Evolutionary conservation across 2,888 invertebrate genomes (phyloP), one percentile per base, ranked within the genome.

Genomic region (Oligia latruncula): DNA sequence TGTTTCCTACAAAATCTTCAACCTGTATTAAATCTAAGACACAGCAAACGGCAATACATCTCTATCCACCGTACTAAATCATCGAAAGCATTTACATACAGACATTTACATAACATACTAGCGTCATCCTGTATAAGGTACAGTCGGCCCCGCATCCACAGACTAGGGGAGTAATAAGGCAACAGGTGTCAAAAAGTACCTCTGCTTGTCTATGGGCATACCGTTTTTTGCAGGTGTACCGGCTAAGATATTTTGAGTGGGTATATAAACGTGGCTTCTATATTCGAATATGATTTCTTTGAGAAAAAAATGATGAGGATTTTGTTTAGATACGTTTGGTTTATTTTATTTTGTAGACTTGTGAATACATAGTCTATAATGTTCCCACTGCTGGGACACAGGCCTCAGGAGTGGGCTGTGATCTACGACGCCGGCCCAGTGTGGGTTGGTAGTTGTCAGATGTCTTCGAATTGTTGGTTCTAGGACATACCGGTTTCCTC

Each of bases 111-210:
- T 84, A 83, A 84, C 78, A 66, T 71, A 71, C 67, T 72, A 55
- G 72, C 62, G 52, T 83, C 83, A 83, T 86, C 29, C 71, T 71
- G 49, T 78, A 62, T 71, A 60, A 64, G 52, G 58, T 40, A 70
- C 55, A 78, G 65, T 82, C 15, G 58, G 67, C 64, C 60, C 60
- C 65, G 43, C 49, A 72, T 75, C 68, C 17, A 58, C 4, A 68
- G 71, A 71, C 29, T n/a, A 20, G 5, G 58, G 9, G 49, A 75
- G 90, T 91, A 91, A 92, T 92, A 92, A 90, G 89, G 88, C 89
- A 84, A 88, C 93, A 93, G 89, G 90, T 93, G 92, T 89, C 90
- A 90, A 90, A 91, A 91, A 93, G 92, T 91, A 92, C 90, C 89
- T 81, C 82, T 85, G 87, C 90, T 91, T 85, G 79, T 84, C 84